phyloP scores from a whole-genome alignment of 2,113 vertebrate genomes.

The Rhinichthys klamathensis region DNA sequence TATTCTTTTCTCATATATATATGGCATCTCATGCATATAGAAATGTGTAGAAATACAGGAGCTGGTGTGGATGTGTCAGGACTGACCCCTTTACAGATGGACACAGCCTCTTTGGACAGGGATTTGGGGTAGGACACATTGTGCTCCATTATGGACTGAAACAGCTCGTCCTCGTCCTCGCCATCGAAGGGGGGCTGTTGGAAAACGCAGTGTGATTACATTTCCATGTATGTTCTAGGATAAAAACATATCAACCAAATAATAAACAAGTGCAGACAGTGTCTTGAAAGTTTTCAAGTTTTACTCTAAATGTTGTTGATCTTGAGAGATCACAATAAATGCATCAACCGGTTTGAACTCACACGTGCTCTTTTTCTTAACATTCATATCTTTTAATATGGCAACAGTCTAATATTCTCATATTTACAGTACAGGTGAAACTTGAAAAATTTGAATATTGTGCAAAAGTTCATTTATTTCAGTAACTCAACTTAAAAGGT shows the following conservation, averaged over 20 bases:
- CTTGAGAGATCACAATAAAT: not conserved
- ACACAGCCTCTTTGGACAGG: constrained; percentile 95
- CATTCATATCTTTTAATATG: no score
- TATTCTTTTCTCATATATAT: not conserved
- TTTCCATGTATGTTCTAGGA: not conserved
- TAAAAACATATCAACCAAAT: not conserved
- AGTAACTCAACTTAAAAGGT: no score
- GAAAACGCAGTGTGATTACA: constrained; percentile 14
- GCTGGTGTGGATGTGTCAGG: not conserved
- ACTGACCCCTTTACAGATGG: constrained; percentile 95
- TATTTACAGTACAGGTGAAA: no score
- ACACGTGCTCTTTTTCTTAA: not conserved
- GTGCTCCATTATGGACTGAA: constrained; percentile 99
- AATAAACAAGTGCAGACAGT: not conserved
- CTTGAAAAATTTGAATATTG: no score
- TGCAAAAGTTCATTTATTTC: no score
- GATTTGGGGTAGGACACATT: constrained; percentile 98
- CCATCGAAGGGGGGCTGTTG: constrained; percentile 94
- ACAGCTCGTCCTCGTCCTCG: constrained; percentile 96
- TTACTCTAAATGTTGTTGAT: not conserved
- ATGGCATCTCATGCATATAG: not conserved
- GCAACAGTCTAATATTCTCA: no score
- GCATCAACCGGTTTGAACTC: not conserved
- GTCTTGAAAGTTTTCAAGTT: not conserved
- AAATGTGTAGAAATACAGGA: not conserved